phyloP scores from a whole-genome alignment of 2,113 vertebrate species.

The Ptyas mucosa region DNA sequence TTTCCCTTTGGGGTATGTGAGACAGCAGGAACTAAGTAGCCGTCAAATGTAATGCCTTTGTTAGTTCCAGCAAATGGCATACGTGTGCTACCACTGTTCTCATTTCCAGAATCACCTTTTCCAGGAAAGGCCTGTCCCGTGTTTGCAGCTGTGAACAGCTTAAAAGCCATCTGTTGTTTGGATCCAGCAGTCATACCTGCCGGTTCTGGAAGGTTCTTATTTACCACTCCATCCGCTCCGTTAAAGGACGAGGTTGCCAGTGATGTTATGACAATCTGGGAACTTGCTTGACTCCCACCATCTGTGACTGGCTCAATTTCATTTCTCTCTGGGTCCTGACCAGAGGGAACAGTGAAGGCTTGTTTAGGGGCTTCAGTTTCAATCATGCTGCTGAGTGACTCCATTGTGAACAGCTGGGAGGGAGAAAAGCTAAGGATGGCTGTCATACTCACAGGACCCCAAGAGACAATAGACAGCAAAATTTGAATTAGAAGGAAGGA shows the following conservation, averaged over 20 bases:
- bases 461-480: constrained; percentile 23
- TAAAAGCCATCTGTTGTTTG: constrained; percentile 40
- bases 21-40: constrained; percentile 49
- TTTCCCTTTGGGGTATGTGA: constrained; percentile 52
- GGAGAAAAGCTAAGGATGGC: constrained; percentile 20
- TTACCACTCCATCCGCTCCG: constrained; percentile 41
- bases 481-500: constrained; percentile 24
- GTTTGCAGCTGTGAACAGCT: constrained; percentile 30
- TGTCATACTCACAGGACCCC: constrained; percentile 22
- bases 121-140: constrained; percentile 6
- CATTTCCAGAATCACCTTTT: neutral
- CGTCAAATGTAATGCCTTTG: constrained; percentile 20
- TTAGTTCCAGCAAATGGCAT: constrained; percentile 4
- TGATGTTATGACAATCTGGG: constrained; percentile 15
- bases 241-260: constrained; percentile 19
- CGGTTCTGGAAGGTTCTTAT: constrained; percentile 27
- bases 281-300: constrained; percentile 2
- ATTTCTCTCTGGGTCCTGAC: constrained; percentile 17
- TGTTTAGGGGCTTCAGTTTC: constrained; percentile 24
- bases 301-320: constrained; percentile 39
- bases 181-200: constrained; percentile 1
- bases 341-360: constrained; percentile 31
- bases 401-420: constrained; percentile 17
- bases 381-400: constrained; percentile 14
- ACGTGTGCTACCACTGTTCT: constrained; percentile 2